These are phyloP conservation scores for Zaprionus vittiger DNA, from an alignment of 1,140 invertebrate species.

Conservation along the genomic window DNA sequence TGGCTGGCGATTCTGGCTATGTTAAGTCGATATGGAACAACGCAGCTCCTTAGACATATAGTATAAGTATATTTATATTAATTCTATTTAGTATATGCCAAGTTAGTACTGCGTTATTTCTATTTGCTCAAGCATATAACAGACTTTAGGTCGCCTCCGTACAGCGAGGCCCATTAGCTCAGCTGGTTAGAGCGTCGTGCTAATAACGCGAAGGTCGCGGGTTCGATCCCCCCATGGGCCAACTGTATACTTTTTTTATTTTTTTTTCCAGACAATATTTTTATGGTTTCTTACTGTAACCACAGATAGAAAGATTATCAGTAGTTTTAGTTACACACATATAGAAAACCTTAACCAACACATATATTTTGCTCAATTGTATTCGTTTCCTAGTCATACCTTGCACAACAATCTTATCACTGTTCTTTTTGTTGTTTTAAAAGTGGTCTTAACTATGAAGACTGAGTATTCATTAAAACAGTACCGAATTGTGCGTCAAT, in stretches of 20 bases:
- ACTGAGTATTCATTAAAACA: not conserved
- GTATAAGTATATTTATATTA: constrained; percentile 12
- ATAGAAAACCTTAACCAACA: not conserved
- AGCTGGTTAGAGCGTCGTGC: constrained; percentile 86
- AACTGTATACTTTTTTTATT: constrained; percentile 18
- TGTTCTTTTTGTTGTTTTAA: not conserved
- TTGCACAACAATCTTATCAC: constrained; percentile 13
- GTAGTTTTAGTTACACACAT: not conserved
- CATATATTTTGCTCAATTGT: not conserved
- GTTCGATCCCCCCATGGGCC: constrained; percentile 86
- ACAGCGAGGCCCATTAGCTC: constrained; percentile 84
- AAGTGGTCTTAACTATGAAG: not conserved
- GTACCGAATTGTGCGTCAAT: not conserved
- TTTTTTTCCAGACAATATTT: not conserved
- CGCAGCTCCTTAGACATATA: not conserved
- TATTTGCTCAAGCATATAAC: not conserved
- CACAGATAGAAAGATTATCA: constrained; percentile 1
- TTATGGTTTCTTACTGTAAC: constrained; percentile 1
- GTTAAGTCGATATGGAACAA: constrained; percentile 13
- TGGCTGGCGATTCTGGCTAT: not conserved
- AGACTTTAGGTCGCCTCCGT: fast-evolving
- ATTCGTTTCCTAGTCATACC: not conserved
- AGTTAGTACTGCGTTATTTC: not conserved
- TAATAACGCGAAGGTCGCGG: constrained; percentile 87
- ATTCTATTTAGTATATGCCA: not conserved